phyloP scores from a whole-genome alignment of 1,140 invertebrate genomes.

The Tetranychus urticae region DNA sequence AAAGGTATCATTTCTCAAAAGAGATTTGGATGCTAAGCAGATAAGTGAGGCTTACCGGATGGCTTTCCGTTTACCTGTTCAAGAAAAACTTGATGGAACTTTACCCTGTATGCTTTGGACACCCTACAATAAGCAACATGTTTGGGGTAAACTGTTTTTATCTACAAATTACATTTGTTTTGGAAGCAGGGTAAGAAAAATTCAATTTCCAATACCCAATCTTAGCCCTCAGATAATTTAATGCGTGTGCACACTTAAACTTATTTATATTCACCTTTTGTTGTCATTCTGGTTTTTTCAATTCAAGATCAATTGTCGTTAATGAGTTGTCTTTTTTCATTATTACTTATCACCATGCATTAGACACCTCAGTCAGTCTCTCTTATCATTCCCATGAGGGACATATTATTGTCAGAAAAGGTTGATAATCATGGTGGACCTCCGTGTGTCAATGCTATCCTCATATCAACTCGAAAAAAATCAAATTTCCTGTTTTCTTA shows the following conservation, averaged over 20 bases:
- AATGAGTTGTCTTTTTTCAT: conserved; percentile 30
- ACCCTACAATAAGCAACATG: conserved; percentile 76
- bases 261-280: background rate
- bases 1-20: conserved; percentile 62
- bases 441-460: conserved; percentile 44
- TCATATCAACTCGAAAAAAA: conserved; percentile 53
- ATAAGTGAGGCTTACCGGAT: conserved; percentile 50
- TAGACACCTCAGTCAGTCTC: conserved; percentile 29
- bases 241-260: background rate
- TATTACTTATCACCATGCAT: conserved; percentile 27
- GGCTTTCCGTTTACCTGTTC: conserved; percentile 56
- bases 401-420: conserved; percentile 44
- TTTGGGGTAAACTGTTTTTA: conserved; percentile 67
- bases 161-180: conserved; percentile 91
- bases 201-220: background rate
- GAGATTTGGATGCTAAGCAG: conserved; percentile 78
- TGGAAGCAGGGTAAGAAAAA: conserved; percentile 50
- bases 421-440: conserved; percentile 32
- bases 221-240: background rate
- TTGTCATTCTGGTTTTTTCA: background rate
- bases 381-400: conserved; percentile 63
- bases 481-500: conserved; percentile 67
- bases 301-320: background rate
- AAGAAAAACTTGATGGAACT: conserved; percentile 75
- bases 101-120: conserved; percentile 74